A percentile compares a stretch with the other conserved stretches of the same genome.
Evolutionary conservation across 2,113 vertebrate genomes (phyloP).

Genomic region (Coreoperca whiteheadi): DNA sequence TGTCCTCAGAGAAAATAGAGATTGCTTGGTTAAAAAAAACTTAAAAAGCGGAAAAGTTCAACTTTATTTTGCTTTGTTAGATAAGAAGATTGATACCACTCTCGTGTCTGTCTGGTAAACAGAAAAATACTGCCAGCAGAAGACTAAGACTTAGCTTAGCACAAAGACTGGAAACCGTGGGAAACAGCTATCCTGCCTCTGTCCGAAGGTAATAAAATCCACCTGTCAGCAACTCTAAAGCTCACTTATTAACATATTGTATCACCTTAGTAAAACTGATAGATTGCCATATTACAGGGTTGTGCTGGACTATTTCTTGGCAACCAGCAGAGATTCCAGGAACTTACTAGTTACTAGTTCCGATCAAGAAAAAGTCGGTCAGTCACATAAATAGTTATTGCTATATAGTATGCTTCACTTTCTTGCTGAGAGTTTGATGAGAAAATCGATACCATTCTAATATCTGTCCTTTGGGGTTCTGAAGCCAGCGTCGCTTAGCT

Average conservation of each 20-base stretch:
- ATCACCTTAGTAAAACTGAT: background rate
- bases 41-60: background rate
- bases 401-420: background rate
- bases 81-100: background rate
- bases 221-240: background rate
- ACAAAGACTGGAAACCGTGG: background rate
- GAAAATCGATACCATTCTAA: background rate
- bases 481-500: background rate
- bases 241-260: background rate
- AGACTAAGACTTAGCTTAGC: background rate
- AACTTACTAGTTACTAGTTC: background rate
- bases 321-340: background rate
- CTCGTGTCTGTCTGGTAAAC: background rate
- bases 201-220: background rate
- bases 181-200: background rate
- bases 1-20: constrained; percentile 9
- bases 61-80: background rate
- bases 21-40: background rate
- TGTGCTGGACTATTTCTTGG: background rate
- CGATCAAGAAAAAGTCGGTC: background rate
- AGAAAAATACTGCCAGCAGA: background rate
- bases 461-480: background rate
- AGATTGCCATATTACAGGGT: background rate
- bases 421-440: background rate
- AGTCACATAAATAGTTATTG: background rate